Percentiles rank a stretch among this genome's conserved stretches.
phyloP scores from a whole-genome alignment of 2,113 vertebrate species.

The Danionella cerebrum region DNA sequence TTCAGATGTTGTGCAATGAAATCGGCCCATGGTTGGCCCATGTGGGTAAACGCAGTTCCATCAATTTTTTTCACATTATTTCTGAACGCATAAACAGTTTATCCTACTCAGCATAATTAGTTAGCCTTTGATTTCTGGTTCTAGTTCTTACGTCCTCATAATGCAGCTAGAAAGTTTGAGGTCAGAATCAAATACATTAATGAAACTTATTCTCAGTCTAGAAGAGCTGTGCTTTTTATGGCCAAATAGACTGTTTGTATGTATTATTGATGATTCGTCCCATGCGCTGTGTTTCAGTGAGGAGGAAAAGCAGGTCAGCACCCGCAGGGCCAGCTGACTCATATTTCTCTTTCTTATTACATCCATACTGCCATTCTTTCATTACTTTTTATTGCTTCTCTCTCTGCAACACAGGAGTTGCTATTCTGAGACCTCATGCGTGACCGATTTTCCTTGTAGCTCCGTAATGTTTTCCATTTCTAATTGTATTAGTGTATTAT shows the following conservation, averaged over 20 bases:
- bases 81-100: too few species aligned
- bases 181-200: conserved; percentile 1
- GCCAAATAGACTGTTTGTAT: conserved; percentile 42
- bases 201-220: conserved; percentile 1
- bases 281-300: conserved; percentile 54
- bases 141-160: not conserved
- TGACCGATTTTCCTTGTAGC: not conserved
- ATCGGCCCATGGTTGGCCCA: too few species aligned
- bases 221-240: not conserved
- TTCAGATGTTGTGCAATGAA: too few species aligned
- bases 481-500: not conserved
- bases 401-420: conserved; percentile 48
- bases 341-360: conserved; percentile 58
- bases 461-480: not conserved
- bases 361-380: conserved; percentile 64
- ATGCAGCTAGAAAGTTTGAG: not conserved
- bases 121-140: not conserved
- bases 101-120: too few species aligned
- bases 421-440: conserved; percentile 42
- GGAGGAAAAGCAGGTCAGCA: conserved; percentile 62
- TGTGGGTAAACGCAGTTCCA: too few species aligned
- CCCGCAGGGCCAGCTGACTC: conserved; percentile 56
- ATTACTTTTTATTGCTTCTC: conserved; percentile 57
- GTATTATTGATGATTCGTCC: conserved; percentile 68
- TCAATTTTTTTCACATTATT: too few species aligned